A percentile compares a stretch with the other conserved stretches of the same genome.
Conservation (phyloP, 2,797 vertebrate species). For the Alosa sapidissima region DNA sequence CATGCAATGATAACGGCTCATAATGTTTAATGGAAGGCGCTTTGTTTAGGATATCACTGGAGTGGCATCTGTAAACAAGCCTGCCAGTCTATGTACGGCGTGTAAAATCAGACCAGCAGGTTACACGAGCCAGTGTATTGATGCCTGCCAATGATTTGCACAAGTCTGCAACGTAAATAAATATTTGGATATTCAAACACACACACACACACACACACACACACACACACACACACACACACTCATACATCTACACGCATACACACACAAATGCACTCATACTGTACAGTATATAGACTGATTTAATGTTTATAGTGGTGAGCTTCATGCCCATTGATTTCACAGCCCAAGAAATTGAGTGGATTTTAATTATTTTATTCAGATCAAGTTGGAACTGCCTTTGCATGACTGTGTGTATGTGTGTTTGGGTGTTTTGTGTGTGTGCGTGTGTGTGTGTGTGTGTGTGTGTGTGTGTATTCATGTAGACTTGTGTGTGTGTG, state of each 20-base stretch:
- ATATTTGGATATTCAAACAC: conserved; percentile 22
- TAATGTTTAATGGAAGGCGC: not conserved
- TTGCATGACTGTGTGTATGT: not conserved
- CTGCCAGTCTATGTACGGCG: not conserved
- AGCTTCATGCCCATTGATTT: not conserved
- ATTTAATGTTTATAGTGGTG: not conserved
- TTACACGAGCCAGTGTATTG: not conserved
- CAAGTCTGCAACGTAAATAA: not conserved
- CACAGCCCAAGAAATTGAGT: not conserved
- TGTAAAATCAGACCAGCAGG: not conserved
- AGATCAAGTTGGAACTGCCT: conserved; percentile 7
- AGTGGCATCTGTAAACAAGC: not conserved
- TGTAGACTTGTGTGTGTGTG: not conserved
- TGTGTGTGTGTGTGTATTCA: not conserved
- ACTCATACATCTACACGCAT: not conserved
- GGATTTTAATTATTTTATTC: not conserved
- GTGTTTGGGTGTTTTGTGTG: not conserved
- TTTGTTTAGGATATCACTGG: not conserved
- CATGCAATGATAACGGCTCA: not conserved
- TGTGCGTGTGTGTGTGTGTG: not conserved
- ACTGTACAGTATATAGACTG: no score
- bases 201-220: not conserved
- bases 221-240: not conserved
- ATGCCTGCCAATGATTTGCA: not conserved
- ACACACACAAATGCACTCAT: not conserved